Evolutionary conservation across 2,888 invertebrate species (phyloP).

Genomic region (Hedya salicella): DNA sequence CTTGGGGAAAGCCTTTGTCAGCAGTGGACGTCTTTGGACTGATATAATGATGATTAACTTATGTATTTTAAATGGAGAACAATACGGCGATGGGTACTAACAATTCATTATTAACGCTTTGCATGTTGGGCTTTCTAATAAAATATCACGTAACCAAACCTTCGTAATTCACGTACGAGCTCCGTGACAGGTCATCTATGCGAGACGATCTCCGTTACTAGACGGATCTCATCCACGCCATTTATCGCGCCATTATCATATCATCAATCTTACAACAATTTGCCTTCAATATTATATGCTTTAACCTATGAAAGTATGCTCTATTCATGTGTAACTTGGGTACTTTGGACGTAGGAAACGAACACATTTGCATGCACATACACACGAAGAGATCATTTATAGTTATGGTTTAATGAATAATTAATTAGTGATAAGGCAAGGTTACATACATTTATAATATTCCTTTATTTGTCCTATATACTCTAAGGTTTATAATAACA

Average conservation of each 20-base stretch:
- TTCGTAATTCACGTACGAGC: slow-evolving; percentile 41
- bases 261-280: background rate
- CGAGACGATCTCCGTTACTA: slow-evolving; percentile 2
- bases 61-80: slow-evolving; percentile 56
- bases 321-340: background rate
- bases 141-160: slow-evolving; percentile 47
- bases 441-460: too few relatives aligned
- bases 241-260: background rate
- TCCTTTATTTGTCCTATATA: too few relatives aligned
- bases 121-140: slow-evolving; percentile 63
- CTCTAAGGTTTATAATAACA: too few relatives aligned
- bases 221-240: slow-evolving; percentile 16
- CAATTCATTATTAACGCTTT: slow-evolving; percentile 79
- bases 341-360: background rate
- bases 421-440: too few relatives aligned
- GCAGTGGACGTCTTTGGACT: too few relatives aligned
- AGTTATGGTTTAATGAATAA: too few relatives aligned
- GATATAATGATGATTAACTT: too few relatives aligned
- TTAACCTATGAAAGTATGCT: background rate
- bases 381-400: too few relatives aligned
- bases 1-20: too few relatives aligned
- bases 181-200: slow-evolving; percentile 12
- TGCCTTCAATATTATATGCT: background rate
- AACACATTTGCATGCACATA: background rate
- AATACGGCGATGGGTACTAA: slow-evolving; percentile 71